phyloP scores from a whole-genome alignment of 1,140 invertebrate genomes.

The Eriocheir sinensis region DNA sequence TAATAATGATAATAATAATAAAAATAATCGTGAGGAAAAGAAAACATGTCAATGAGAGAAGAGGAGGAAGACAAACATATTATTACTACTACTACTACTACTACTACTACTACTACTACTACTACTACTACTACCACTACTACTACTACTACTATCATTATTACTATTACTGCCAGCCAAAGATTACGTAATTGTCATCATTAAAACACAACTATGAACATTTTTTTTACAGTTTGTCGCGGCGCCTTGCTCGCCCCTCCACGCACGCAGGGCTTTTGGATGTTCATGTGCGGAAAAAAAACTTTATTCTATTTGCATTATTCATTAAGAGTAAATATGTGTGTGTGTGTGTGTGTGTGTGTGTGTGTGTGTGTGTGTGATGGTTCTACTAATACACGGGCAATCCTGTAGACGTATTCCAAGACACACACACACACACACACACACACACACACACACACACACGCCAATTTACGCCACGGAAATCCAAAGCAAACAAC shows the following conservation, averaged over 20 bases:
- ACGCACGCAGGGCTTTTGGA: too few relatives aligned
- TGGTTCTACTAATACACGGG: neutral
- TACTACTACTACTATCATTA: neutral
- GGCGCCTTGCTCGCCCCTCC: too few relatives aligned
- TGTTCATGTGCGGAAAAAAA: too few relatives aligned
- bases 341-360: slow-evolving; percentile 6
- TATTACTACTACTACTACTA: neutral
- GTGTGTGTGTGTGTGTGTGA: neutral
- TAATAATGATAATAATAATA: too few relatives aligned
- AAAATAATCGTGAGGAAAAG: too few relatives aligned
- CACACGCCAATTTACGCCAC: neutral
- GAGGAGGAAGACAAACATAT: neutral
- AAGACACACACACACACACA: neutral
- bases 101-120: neutral
- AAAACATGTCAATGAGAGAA: too few relatives aligned
- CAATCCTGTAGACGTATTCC: neutral
- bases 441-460: slow-evolving; percentile 11
- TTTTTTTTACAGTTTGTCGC: too few relatives aligned
- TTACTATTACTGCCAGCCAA: too few relatives aligned
- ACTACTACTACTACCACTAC: neutral
- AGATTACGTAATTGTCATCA: too few relatives aligned
- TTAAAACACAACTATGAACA: too few relatives aligned
- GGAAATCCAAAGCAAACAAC: neutral
- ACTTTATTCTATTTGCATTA: too few relatives aligned
- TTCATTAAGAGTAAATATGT: neutral